Evolutionary conservation across 1,140 invertebrate species (phyloP), one percentile per base, ranked within the genome.

Genomic region (Atta cephalotes): DNA sequence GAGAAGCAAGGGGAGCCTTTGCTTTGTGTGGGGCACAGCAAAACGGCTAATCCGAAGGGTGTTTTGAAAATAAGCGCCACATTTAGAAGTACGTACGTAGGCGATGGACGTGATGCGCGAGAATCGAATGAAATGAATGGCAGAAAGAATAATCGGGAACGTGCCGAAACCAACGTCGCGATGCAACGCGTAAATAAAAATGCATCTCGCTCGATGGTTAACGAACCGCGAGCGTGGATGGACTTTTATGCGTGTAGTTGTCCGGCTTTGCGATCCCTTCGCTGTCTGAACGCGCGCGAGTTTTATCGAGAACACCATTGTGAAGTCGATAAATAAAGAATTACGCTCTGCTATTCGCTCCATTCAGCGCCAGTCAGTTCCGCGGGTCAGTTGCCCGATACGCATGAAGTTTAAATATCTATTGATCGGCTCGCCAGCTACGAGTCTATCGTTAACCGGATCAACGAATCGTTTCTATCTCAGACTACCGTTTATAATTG

Each of bases 11-110:
- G 62, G 77, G 63, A 58, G 10, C 21, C 53, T n/a, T 35, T n/a
- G 88, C 76, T 87, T 84, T 84, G 72, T 89, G 62, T 45, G 45
- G 62, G 58, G 16, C 62, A 66, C 79, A 51, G 60, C 86, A 39
- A 90, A 78, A 74, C 78, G 82, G 89, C 90, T 92, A 91, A 92
- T 92, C 87, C 91, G 51, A 5, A 49, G 60, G 74, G 74, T 88
- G 81, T 91, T 91, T 90, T 90, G 65, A 88, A 92, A 92, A 92
- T 92, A 91, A 86, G 78, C 71, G 56, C 51, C 65, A 16, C 18
- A 49, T 74, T 80, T 58, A 9, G 39, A 39, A 53, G n/a, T 16
- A n/a, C 2, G 53, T 51, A 45, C 14, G 68, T 72, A 35, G 78
- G 63, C 51, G 79, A 72, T 12, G 56, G 51, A n/a, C 49, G 45